Conservation (phyloP, 2,113 vertebrate genomes). For the Rhizomys pruinosus region DNA sequence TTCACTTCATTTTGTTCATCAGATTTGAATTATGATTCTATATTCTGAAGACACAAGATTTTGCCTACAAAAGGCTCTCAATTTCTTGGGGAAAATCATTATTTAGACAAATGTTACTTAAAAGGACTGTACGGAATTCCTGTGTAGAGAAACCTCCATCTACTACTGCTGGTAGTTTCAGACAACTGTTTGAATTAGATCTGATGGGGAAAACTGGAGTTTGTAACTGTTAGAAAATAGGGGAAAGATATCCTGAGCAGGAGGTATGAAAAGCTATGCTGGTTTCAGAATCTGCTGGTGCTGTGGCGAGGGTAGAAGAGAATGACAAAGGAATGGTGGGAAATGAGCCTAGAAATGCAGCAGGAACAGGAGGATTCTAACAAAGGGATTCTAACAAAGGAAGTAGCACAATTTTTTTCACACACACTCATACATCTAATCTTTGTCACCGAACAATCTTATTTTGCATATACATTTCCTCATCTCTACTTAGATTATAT, state of each 20-base stretch:
- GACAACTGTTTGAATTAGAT: neutral
- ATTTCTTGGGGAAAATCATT: neutral
- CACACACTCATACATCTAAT: neutral
- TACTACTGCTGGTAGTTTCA: neutral
- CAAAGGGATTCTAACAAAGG: neutral
- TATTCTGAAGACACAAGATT: neutral
- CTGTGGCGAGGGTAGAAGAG: neutral
- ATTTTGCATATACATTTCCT: neutral
- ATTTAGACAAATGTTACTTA: neutral
- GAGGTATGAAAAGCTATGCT: neutral
- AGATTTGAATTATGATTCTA: constrained; percentile 42
- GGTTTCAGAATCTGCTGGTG: neutral
- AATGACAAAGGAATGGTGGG: neutral
- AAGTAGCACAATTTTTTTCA: neutral
- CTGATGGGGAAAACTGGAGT: neutral
- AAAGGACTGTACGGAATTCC: neutral
- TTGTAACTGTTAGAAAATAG: neutral
- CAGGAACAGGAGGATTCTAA: neutral
- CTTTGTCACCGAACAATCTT: constrained; percentile 13
- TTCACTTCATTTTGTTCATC: constrained; percentile 1
- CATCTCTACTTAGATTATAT: neutral
- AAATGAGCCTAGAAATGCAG: neutral
- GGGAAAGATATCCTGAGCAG: neutral
- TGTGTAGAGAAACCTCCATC: neutral
- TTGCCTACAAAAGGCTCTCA: neutral